phyloP scores from a whole-genome alignment of 2,113 vertebrate genomes.

The Prolemur simus region DNA sequence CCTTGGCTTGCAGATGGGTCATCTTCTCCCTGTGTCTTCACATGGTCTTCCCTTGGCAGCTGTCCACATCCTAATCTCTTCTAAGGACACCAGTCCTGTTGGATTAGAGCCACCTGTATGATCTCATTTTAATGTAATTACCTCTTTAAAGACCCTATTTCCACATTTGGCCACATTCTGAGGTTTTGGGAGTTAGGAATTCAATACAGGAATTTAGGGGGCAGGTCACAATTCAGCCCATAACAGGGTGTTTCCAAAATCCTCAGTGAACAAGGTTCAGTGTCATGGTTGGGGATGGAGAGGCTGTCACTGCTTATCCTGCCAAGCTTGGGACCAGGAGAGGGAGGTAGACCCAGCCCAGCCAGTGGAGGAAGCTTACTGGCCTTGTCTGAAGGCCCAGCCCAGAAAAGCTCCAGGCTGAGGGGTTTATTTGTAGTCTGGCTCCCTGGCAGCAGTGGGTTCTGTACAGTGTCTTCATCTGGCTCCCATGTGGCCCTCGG shows the following conservation, averaged over 20 bases:
- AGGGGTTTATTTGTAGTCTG: background rate
- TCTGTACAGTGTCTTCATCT: background rate
- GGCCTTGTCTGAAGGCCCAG: background rate
- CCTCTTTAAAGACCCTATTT: constrained; percentile 14
- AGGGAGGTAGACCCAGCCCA: background rate
- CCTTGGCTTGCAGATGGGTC: background rate
- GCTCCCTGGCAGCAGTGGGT: background rate
- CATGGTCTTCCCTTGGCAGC: background rate
- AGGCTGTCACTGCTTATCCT: background rate
- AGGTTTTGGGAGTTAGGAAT: background rate
- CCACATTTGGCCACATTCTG: background rate
- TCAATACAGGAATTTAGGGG: background rate
- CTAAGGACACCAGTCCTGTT: background rate
- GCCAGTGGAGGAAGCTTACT: background rate
- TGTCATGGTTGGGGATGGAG: background rate
- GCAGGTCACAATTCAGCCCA: background rate
- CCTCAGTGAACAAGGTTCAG: background rate
- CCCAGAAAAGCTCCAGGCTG: background rate
- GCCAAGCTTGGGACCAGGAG: background rate
- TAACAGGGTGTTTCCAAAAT: background rate
- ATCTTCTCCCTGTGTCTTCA: background rate
- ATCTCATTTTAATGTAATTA: background rate
- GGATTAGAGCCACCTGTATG: background rate
- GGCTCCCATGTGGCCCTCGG: background rate
- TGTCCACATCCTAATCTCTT: background rate